phyloP scores from a whole-genome alignment of 2,797 vertebrate species.

The Alca torda region DNA sequence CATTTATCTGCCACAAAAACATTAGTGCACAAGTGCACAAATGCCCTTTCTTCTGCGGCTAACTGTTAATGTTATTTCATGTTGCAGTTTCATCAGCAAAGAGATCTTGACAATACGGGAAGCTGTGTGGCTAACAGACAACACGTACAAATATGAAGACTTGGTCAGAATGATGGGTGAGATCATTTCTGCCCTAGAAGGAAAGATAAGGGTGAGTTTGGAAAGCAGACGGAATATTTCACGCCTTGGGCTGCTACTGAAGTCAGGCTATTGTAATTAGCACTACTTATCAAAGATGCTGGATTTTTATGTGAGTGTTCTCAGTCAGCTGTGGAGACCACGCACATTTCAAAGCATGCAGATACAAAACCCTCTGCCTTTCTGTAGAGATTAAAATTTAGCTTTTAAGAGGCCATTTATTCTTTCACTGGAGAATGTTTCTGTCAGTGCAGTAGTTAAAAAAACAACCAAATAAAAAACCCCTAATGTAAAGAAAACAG shows the following conservation, averaged over 20 bases:
- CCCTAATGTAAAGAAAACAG: not conserved
- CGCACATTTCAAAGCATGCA: not conserved
- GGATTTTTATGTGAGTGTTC: not conserved
- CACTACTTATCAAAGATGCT: not conserved
- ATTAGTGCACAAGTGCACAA: not conserved
- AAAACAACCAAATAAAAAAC: not conserved
- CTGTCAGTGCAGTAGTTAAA: not conserved
- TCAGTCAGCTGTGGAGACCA: not conserved
- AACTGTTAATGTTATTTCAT: not conserved
- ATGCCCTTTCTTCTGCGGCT: not conserved
- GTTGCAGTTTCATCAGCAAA: slow-evolving; percentile 87
- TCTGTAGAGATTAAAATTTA: not conserved
- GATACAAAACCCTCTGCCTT: not conserved
- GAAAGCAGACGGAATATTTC: not conserved
- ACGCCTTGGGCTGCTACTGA: not conserved
- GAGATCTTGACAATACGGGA: slow-evolving; percentile 97
- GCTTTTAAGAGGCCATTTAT: not conserved
- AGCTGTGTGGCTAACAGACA: slow-evolving; percentile 98
- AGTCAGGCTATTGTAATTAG: not conserved
- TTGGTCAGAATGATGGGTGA: slow-evolving; percentile 99
- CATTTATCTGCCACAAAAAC: not conserved
- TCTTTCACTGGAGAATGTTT: not conserved
- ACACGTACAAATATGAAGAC: slow-evolving; percentile 98
- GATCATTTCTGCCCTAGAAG: slow-evolving; percentile 90
- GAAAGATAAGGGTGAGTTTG: slow-evolving; percentile 88